These are phyloP conservation scores for Gouania willdenowi DNA, from an alignment of 2,797 vertebrate genomes.

Conservation along the genomic window DNA sequence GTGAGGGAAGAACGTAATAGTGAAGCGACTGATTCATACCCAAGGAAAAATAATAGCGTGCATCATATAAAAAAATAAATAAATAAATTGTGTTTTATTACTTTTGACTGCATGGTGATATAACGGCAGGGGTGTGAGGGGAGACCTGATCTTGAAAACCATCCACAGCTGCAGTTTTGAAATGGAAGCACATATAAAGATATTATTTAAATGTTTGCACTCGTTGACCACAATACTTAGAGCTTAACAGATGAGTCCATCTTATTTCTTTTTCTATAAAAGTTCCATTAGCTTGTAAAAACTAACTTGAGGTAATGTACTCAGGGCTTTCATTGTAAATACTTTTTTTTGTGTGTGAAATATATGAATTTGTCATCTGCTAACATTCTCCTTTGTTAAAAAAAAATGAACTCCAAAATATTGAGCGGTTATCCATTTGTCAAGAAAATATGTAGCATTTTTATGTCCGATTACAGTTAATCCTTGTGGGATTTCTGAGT, in stretches of 20 bases:
- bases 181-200: slow-evolving; percentile 15
- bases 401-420: not conserved
- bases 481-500: slow-evolving; percentile 23
- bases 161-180: slow-evolving; percentile 5
- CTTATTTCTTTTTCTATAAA: not conserved
- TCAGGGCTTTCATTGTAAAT: not conserved
- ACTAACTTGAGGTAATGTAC: not conserved
- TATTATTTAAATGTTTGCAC: slow-evolving; percentile 4
- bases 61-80: slow-evolving; percentile 19
- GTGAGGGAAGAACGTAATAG: slow-evolving; percentile 12
- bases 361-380: too few relatives aligned
- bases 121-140: slow-evolving; percentile 7
- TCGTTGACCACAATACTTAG: slow-evolving; percentile 6
- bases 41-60: slow-evolving; percentile 2
- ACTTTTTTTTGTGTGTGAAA: too few relatives aligned
- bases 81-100: slow-evolving; percentile 10
- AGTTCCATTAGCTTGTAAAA: too few relatives aligned
- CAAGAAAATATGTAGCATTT: not conserved
- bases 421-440: not conserved
- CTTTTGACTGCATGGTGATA: slow-evolving; percentile 15
- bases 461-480: slow-evolving; percentile 1
- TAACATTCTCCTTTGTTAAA: too few relatives aligned
- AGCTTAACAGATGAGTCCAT: not conserved
- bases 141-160: slow-evolving; percentile 2
- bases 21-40: slow-evolving; percentile 15